Percentiles rank a stretch among this genome's conserved stretches.
phyloP scores from a whole-genome alignment of 2,797 vertebrate species.

The Yasuhikotakia modesta region DNA sequence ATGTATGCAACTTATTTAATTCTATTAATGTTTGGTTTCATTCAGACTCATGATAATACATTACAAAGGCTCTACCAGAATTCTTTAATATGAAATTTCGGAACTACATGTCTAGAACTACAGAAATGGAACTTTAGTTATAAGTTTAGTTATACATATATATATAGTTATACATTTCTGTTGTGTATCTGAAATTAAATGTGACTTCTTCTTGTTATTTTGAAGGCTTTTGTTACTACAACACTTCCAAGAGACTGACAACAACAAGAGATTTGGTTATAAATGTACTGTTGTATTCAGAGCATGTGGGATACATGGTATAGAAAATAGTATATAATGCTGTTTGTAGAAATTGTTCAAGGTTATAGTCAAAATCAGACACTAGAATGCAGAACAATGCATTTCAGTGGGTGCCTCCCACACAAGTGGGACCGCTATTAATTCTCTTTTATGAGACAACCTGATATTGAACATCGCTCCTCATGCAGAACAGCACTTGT shows the following conservation, averaged over 20 bases:
- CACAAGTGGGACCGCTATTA: constrained; percentile 12
- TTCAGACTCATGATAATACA: no score
- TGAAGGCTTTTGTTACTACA: neutral
- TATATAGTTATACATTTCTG: no score
- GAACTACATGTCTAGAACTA: neutral
- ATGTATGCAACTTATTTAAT: no score
- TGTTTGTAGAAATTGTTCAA: constrained; percentile 17
- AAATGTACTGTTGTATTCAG: constrained; percentile 8
- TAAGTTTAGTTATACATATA: no score
- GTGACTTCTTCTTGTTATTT: neutral
- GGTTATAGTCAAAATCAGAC: neutral
- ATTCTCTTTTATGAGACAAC: constrained; percentile 14
- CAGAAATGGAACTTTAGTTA: neutral
- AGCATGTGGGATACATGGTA: neutral
- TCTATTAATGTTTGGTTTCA: no score
- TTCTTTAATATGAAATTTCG: no score
- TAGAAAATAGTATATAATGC: neutral
- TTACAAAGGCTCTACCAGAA: no score
- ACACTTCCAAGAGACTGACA: neutral
- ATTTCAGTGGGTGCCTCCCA: constrained; percentile 20
- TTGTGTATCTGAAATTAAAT: neutral
- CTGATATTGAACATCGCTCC: constrained; percentile 5
- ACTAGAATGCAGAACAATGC: constrained; percentile 1
- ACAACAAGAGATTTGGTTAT: neutral
- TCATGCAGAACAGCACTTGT: neutral